Percentiles rank a stretch among this genome's conserved stretches.
phyloP scores from a whole-genome alignment of 2,888 invertebrate genomes.

The Acanthosepion pharaonis region DNA sequence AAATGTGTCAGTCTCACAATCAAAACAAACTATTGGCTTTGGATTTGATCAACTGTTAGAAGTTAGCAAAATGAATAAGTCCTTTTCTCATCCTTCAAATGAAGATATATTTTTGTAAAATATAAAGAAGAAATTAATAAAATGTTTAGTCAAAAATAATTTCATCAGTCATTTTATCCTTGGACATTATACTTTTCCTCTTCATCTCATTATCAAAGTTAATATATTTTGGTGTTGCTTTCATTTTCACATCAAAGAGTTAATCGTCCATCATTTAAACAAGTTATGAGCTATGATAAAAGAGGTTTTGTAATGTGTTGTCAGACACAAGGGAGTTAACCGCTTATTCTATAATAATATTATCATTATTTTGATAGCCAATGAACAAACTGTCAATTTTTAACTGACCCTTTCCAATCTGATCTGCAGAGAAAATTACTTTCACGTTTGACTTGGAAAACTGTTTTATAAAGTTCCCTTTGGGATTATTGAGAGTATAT shows the following conservation, averaged over 20 bases:
- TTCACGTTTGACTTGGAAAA: conserved; percentile 33
- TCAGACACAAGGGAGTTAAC: not conserved
- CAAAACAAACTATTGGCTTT: too few species aligned
- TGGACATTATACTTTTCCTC: not conserved
- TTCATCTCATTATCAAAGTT: not conserved
- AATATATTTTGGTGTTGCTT: conserved; percentile 14
- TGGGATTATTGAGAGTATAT: not conserved
- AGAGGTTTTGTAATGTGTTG: conserved; percentile 33
- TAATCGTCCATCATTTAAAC: not conserved
- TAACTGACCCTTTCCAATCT: not conserved
- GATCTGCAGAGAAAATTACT: not conserved
- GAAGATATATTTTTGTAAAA: too few species aligned
- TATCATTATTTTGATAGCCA: not conserved
- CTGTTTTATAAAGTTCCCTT: not conserved
- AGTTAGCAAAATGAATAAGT: too few species aligned
- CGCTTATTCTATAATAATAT: not conserved
- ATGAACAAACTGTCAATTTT: conserved; percentile 33
- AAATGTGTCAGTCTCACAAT: too few species aligned
- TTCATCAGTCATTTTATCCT: not conserved
- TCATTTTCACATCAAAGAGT: conserved; percentile 11
- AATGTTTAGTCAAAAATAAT: not conserved
- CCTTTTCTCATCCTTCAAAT: too few species aligned
- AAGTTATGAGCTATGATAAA: not conserved
- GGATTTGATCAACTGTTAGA: too few species aligned
- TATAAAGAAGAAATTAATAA: not conserved